Conservation (phyloP, 2,888 invertebrate genomes). For the Drosophila anomalata region DNA sequence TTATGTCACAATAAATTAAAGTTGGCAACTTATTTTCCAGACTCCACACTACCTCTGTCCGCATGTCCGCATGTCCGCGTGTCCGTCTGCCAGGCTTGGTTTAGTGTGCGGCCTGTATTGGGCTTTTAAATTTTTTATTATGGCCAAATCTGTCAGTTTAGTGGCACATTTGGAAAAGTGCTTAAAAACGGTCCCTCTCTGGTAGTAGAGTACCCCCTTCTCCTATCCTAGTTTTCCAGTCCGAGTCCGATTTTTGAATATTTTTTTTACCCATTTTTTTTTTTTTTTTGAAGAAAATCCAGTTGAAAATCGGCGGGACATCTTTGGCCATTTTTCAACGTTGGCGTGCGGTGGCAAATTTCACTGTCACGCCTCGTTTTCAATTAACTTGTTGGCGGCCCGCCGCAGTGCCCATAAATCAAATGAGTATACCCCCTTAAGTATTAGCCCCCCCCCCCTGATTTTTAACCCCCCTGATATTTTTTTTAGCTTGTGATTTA, state of each 20-base stretch:
- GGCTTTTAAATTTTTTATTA: conserved; percentile 67
- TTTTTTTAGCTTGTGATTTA: conserved; percentile 59
- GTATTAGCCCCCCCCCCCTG: not conserved
- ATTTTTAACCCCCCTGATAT: not conserved
- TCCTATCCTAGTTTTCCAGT: conserved; percentile 31
- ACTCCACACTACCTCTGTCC: conserved; percentile 32
- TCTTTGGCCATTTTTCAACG: conserved; percentile 28
- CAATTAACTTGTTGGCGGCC: conserved; percentile 76
- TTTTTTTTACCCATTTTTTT: not conserved
- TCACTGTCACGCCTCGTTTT: conserved; percentile 78
- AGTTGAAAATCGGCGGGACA: conserved; percentile 38
- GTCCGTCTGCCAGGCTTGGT: conserved; percentile 18
- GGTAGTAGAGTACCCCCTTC: conserved; percentile 6
- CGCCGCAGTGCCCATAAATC: conserved; percentile 67
- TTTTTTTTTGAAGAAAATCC: conserved; percentile 5
- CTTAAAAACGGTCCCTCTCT: not conserved
- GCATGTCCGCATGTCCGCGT: conserved; percentile 13
- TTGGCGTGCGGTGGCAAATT: conserved; percentile 76
- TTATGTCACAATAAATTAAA: conserved; percentile 83
- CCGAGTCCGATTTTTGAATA: not conserved
- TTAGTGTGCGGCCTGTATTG: conserved; percentile 28
- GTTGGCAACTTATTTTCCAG: conserved; percentile 81
- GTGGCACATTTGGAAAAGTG: conserved; percentile 77
- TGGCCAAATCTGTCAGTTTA: conserved; percentile 80
- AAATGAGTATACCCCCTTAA: conserved; percentile 47